Evolutionary conservation across 2,113 vertebrate species (phyloP).

Genomic region (Telmatochromis sp.): DNA sequence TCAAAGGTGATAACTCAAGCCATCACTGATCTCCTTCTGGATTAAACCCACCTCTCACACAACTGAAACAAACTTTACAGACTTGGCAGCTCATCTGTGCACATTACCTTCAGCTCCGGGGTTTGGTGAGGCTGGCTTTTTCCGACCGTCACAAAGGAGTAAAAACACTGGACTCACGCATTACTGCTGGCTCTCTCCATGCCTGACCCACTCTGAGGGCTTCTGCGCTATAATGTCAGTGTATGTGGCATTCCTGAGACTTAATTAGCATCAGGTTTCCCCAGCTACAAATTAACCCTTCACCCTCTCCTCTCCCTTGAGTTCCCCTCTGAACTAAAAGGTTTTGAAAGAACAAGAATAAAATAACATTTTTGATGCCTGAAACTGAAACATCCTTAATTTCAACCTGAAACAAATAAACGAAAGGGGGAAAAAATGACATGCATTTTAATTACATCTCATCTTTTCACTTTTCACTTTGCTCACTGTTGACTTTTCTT

Average conservation of each 20-base stretch:
- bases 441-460: neutral
- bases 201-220: conserved; percentile 40
- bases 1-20: neutral
- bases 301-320: conserved; percentile 1
- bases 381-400: neutral
- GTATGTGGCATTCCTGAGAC: conserved; percentile 69
- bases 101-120: conserved; percentile 35
- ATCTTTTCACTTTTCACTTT: conserved; percentile 3
- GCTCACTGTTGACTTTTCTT: conserved; percentile 4
- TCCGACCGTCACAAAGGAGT: conserved; percentile 36
- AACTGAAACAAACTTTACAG: neutral
- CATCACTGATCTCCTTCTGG: neutral
- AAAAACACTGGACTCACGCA: conserved; percentile 28
- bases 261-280: conserved; percentile 79
- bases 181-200: conserved; percentile 23
- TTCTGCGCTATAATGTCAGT: conserved; percentile 47
- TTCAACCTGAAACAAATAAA: neutral
- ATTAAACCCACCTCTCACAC: neutral
- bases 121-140: neutral
- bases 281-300: conserved; percentile 69
- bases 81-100: neutral
- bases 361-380: neutral
- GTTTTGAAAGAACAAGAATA: neutral
- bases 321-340: neutral
- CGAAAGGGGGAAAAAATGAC: neutral